A percentile compares a stretch with the other conserved stretches of the same genome.
Evolutionary conservation across 2,888 invertebrate genomes (phyloP).

Genomic region (Acleris cristana): DNA sequence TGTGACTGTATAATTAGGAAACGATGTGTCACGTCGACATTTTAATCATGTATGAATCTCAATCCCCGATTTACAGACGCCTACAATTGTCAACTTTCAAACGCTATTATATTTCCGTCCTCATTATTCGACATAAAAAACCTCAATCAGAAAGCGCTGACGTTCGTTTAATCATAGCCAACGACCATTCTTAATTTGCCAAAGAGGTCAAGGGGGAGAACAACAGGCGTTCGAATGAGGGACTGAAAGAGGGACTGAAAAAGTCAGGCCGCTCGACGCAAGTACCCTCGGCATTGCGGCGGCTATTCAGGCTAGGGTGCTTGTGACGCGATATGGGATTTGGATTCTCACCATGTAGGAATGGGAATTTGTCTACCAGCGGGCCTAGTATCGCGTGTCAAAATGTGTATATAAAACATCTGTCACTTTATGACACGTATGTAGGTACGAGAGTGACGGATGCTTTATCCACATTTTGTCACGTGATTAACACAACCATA

Average conservation of each 20-base stretch:
- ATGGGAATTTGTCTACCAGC: not conserved
- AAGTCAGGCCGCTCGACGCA: constrained; percentile 23
- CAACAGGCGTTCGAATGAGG: constrained; percentile 40
- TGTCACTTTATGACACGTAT: no score
- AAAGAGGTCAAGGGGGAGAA: constrained; percentile 50
- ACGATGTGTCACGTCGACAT: no score
- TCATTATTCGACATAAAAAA: not conserved
- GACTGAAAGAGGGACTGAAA: constrained; percentile 39
- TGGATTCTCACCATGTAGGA: constrained; percentile 2
- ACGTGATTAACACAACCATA: no score
- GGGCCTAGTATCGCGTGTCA: no score
- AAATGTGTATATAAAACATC: no score
- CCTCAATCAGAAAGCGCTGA: constrained; percentile 20
- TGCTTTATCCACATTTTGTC: no score
- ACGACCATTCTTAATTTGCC: constrained; percentile 50
- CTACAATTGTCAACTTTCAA: no score
- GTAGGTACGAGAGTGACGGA: no score
- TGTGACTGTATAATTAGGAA: no score
- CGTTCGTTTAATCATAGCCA: constrained; percentile 34
- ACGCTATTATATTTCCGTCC: not conserved
- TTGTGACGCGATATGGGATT: not conserved
- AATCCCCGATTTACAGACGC: no score
- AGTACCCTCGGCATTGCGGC: constrained; percentile 7
- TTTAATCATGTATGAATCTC: no score
- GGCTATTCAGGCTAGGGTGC: constrained; percentile 15